Conservation (phyloP, 2,888 invertebrate genomes). For the Stictocephala bisonia region DNA sequence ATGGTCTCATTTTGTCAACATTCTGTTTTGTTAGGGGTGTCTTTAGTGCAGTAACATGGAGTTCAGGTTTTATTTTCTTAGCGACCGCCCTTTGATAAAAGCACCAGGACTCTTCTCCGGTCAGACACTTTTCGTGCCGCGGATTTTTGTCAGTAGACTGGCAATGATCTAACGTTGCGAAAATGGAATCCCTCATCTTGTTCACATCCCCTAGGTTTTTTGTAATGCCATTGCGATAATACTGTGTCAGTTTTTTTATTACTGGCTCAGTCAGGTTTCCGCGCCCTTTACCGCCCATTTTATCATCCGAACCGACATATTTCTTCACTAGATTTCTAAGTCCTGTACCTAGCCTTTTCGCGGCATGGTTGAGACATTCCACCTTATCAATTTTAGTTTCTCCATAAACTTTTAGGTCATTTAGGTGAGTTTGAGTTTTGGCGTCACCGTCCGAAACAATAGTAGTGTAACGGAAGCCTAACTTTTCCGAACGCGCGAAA, state of each 20-base stretch:
- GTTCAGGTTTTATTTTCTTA: not conserved
- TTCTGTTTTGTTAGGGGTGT: not conserved
- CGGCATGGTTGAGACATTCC: conserved; percentile 19
- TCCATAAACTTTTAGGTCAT: not conserved
- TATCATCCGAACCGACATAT: not conserved
- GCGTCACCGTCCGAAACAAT: conserved; percentile 19
- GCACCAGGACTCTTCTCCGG: not conserved
- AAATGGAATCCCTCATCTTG: conserved; percentile 5
- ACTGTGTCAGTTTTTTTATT: conserved; percentile 4
- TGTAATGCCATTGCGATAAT: conserved; percentile 7
- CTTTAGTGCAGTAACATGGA: not conserved
- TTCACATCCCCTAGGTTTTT: conserved; percentile 5
- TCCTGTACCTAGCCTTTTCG: conserved; percentile 18
- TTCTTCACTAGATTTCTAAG: conserved; percentile 19
- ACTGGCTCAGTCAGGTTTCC: conserved; percentile 1
- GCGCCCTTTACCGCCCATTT: not conserved
- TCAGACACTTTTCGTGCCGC: conserved; percentile 12
- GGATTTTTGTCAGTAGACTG: conserved; percentile 4
- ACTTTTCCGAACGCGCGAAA: conserved; percentile 12
- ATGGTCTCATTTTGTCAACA: not conserved
- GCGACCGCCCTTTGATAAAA: conserved; percentile 13
- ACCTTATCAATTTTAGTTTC: not conserved
- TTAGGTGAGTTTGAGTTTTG: conserved; percentile 6
- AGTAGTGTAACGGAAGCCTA: conserved; percentile 28
- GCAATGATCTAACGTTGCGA: conserved; percentile 27